These are phyloP conservation scores for Pollenia griseotomentosa DNA, from an alignment of 2,888 invertebrate species.

Conservation along the genomic window DNA sequence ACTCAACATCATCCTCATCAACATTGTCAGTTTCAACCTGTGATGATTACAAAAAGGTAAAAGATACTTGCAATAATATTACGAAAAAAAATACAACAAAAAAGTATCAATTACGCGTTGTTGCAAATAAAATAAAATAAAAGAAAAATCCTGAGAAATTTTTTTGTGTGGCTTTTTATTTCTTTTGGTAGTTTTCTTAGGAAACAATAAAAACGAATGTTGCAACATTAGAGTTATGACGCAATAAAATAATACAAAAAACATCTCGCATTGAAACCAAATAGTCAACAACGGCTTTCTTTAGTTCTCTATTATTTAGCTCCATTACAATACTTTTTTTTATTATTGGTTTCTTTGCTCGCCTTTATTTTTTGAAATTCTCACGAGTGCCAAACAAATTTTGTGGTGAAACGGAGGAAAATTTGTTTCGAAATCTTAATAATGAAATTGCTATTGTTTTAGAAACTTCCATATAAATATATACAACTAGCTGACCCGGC, in stretches of 20 bases:
- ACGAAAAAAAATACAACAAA: constrained; percentile 11
- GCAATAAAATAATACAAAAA: constrained; percentile 60
- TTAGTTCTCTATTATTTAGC: not conserved
- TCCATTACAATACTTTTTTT: not conserved
- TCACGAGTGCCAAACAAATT: not conserved
- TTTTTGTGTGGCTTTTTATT: constrained; percentile 31
- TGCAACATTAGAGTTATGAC: constrained; percentile 68
- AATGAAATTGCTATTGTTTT: too few relatives aligned
- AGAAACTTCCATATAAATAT: too few relatives aligned
- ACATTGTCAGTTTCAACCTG: constrained; percentile 24
- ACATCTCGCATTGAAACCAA: not conserved
- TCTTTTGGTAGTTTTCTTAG: constrained; percentile 1
- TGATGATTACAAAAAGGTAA: constrained; percentile 46
- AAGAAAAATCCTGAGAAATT: constrained; percentile 47
- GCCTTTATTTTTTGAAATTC: constrained; percentile 11
- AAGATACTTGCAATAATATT: constrained; percentile 52
- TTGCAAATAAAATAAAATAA: constrained; percentile 45
- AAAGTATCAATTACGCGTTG: constrained; percentile 71
- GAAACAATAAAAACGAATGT: constrained; percentile 54
- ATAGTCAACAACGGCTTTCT: constrained; percentile 50
- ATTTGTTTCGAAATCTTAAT: too few relatives aligned
- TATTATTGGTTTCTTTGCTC: constrained; percentile 2
- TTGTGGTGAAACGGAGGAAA: too few relatives aligned
- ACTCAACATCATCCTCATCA: constrained; percentile 12
- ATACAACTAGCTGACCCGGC: too few relatives aligned